Percentiles rank a stretch among this genome's conserved stretches.
These are phyloP conservation scores for Noturus placidus DNA, from an alignment of 2,113 vertebrate species.

Conservation along the genomic window DNA sequence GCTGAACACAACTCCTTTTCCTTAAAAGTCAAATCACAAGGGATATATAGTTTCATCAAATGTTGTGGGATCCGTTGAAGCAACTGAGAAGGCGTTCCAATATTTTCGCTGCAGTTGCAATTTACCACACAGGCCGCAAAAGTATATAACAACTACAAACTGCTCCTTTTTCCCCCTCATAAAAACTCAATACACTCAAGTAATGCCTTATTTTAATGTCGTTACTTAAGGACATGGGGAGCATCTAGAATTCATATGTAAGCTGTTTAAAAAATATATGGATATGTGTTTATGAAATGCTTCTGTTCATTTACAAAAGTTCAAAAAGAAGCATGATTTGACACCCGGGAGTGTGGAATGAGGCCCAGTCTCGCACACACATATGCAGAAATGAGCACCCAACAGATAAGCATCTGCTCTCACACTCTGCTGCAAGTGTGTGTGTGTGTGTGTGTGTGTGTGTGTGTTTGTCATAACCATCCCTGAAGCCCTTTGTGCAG, in stretches of 20 bases:
- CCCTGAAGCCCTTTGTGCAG: background rate
- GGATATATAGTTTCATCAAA: background rate
- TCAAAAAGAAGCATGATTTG: background rate
- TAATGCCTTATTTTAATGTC: background rate
- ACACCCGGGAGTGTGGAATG: background rate
- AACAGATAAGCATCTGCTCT: background rate
- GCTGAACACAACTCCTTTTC: background rate
- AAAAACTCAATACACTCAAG: background rate
- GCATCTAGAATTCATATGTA: background rate
- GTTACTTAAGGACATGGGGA: background rate
- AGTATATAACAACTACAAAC: background rate
- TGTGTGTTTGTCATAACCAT: conserved; percentile 4
- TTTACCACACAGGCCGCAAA: background rate
- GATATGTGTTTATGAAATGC: background rate
- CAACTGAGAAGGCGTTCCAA: background rate
- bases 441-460: background rate
- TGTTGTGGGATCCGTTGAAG: background rate
- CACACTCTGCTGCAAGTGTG: conserved; percentile 6
- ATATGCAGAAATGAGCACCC: background rate
- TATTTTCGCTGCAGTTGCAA: background rate
- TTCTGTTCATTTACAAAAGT: background rate
- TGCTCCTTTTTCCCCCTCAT: background rate
- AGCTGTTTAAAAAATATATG: background rate
- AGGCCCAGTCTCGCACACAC: background rate
- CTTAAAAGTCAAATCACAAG: background rate